These are phyloP conservation scores for Strigops habroptila DNA, from an alignment of 2,113 vertebrate species.

Conservation along the genomic window DNA sequence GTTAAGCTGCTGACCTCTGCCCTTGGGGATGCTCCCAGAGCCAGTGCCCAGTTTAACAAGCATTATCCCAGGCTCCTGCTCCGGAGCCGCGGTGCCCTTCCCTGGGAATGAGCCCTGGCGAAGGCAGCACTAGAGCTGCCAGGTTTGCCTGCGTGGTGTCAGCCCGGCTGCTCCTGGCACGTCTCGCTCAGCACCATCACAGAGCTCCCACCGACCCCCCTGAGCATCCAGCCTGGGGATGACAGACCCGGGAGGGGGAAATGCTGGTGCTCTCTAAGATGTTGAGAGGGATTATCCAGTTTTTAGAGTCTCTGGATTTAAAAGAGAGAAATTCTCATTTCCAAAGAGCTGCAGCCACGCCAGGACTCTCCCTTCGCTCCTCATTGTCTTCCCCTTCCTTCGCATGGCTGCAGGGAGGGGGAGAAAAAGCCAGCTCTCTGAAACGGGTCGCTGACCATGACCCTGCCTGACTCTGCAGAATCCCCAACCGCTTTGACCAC, in stretches of 20 bases:
- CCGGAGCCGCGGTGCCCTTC: background rate
- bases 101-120: fast-evolving
- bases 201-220: background rate
- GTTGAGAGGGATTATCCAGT: background rate
- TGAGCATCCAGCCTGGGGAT: background rate
- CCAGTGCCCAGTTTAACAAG: background rate
- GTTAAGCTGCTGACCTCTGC: slow-evolving; percentile 46
- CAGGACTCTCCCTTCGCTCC: background rate
- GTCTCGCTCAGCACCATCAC: background rate
- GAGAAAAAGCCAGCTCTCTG: background rate
- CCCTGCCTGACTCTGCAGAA: background rate
- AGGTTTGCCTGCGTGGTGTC: background rate
- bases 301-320: background rate
- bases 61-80: background rate
- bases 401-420: background rate
- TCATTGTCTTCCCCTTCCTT: background rate
- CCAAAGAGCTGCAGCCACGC: background rate
- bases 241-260: background rate
- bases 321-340: background rate
- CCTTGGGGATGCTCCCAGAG: background rate
- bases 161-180: background rate
- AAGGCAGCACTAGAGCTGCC: background rate
- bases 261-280: background rate
- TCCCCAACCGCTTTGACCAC: background rate
- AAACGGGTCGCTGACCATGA: background rate